Base-by-base conservation (phyloP, 2,888 invertebrate species). In the Aspidapion aeneum region DNA sequence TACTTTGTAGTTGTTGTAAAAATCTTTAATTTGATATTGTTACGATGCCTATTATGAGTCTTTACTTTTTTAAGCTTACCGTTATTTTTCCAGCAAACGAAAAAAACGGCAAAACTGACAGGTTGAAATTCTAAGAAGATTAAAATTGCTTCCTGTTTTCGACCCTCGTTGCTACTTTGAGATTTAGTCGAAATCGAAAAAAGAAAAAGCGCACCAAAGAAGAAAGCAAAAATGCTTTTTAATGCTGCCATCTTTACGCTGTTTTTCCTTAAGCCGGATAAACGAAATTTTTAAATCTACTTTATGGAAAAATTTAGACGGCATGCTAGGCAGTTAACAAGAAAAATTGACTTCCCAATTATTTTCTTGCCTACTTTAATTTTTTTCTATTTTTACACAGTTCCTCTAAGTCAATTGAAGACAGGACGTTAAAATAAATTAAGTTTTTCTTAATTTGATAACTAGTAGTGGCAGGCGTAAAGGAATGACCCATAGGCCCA, bases 121-220 rank as follows among this genome's bases (percentile, higher is more conserved):
- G 57, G 49, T 55, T 65, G 62, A 61, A 57, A 60, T 57, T 54
- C 55, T 61, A 65, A 64, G 63, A 58, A 67, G 64, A 63, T 63
- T 57, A 60, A 55, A 18, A 64, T 22, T 18, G 56, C 52, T 17
- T 51, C 35, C 35, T 35, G 35, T 35, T 3, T 7, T 12, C 35
- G 35, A 35, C 35, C 5, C 12, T 16, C 9, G 54, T 16, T 18
- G 54, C 35, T 35, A 35, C 35, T 35, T 35, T 35, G 35, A 35
- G 35, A 35, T 35, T 35, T 35, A 35, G 35, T 12, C 12, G 12
- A 35, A 35, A 35, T 7, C 35, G 35, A 35, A 35, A n/a, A n/a
- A n/a, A 35, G 35, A 35, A 35, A 35, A 35, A 35, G 35, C 35
- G 35, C 35, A 35, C 3, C 3, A 35, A 35, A 35, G 3, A 35